Evolutionary conservation across 2,797 vertebrate species (phyloP).

Genomic region (Spondyliosoma cantharus): DNA sequence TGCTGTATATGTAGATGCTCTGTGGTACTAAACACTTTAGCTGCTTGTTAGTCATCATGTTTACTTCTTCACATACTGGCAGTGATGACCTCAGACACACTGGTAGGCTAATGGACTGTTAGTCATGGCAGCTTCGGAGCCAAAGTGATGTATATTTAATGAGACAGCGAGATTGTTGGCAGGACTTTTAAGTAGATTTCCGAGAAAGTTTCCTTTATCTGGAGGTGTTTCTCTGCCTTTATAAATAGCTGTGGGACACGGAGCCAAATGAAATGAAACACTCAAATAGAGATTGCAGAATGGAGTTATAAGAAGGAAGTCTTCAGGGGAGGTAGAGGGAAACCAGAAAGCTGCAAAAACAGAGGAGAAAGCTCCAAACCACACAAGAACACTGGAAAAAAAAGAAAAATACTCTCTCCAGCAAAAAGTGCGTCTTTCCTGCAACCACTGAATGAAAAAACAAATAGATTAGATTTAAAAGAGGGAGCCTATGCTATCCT

Average conservation of each 20-base stretch:
- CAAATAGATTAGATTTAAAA: neutral
- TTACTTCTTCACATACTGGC: conserved; percentile 52
- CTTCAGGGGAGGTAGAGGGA: neutral
- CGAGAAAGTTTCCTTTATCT: conserved; percentile 39
- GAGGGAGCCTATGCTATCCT: neutral
- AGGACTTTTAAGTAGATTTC: conserved; percentile 48
- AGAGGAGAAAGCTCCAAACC: conserved; percentile 5
- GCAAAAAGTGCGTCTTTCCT: neutral
- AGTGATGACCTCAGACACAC: conserved; percentile 53
- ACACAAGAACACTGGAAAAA: conserved; percentile 11
- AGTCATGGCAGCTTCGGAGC: conserved; percentile 45
- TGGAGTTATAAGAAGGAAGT: conserved; percentile 4
- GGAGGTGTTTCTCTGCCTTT: conserved; percentile 40
- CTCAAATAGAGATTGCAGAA: conserved; percentile 1
- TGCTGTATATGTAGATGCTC: conserved; percentile 5
- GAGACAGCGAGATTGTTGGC: conserved; percentile 31
- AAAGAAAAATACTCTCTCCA: neutral
- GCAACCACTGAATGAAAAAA: conserved; percentile 3
- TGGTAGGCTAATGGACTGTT: conserved; percentile 42
- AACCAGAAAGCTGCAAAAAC: conserved; percentile 5
- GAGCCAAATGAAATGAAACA: conserved; percentile 34
- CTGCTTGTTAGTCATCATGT: conserved; percentile 52
- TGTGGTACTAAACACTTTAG: conserved; percentile 14
- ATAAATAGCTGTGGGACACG: conserved; percentile 44
- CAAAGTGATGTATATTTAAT: conserved; percentile 30